Evolutionary conservation across 2,113 vertebrate genomes (phyloP).

Genomic region (Apaloderma vittatum): DNA sequence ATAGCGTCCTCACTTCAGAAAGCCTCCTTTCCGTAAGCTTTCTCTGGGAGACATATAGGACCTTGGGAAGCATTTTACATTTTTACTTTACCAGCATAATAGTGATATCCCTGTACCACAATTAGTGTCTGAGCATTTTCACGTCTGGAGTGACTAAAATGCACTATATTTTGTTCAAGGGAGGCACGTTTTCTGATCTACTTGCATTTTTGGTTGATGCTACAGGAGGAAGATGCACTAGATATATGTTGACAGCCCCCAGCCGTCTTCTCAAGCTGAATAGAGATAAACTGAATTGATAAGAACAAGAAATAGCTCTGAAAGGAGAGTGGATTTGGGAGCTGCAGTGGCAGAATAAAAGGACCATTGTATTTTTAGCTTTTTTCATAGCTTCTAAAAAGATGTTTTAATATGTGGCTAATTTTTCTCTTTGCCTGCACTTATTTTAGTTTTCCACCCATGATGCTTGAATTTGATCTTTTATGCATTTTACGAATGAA

Average conservation of each 20-base stretch:
- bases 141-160: not conserved
- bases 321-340: not conserved
- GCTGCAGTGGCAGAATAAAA: not conserved
- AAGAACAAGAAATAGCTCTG: not conserved
- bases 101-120: not conserved
- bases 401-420: not conserved
- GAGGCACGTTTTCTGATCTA: not conserved
- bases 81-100: not conserved
- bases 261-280: not conserved
- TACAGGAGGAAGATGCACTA: not conserved
- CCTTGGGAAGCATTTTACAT: not conserved
- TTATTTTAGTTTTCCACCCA: not conserved
- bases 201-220: not conserved
- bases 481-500: not conserved
- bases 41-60: not conserved
- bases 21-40: not conserved
- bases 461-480: not conserved
- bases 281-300: not conserved
- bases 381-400: not conserved
- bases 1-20: not conserved
- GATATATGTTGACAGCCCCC: not conserved
- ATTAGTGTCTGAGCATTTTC: not conserved
- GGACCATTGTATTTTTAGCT: too few relatives aligned
- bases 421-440: not conserved
- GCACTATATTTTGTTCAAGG: accelerated